Conservation (phyloP, 53 echinoderm and acorn worm species). For the Patiria pectinifera region DNA sequence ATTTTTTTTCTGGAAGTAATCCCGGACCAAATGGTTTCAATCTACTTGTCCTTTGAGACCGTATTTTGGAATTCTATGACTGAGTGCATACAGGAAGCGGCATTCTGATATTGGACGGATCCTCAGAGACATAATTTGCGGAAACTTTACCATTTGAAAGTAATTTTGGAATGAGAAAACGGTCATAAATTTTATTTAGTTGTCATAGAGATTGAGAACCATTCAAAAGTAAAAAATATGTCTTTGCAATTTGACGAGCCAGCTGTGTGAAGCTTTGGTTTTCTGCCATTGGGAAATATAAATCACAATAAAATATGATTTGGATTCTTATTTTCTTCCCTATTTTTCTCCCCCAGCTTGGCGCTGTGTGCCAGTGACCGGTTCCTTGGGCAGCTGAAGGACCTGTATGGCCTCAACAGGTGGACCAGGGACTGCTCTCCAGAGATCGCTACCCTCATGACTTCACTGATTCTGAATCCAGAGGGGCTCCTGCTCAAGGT, state of each 20-base stretch:
- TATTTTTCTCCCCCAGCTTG: constrained; percentile 54
- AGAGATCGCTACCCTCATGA: constrained; percentile 75
- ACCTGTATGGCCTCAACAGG: constrained; percentile 65
- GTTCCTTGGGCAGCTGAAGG: constrained; percentile 74
- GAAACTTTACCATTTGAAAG: not conserved
- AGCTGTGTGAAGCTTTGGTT: not conserved
- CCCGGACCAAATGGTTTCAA: not conserved
- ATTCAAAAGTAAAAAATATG: not conserved
- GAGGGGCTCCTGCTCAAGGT: constrained; percentile 82
- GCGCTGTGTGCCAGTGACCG: constrained; percentile 81
- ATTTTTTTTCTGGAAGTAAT: not conserved
- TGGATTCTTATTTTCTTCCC: not conserved
- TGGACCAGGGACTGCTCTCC: constrained; percentile 64
- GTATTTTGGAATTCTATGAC: not conserved
- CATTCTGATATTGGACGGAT: not conserved
- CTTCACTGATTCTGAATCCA: constrained; percentile 84
- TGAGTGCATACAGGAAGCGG: not conserved
- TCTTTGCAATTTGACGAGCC: not conserved
- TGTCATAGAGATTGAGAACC: not conserved
- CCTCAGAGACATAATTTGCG: not conserved
- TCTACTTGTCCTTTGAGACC: not conserved
- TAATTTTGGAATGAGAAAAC: not conserved
- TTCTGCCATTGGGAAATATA: not conserved
- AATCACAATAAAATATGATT: not conserved
- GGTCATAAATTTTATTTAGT: constrained; percentile 2